A percentile compares a stretch with the other conserved stretches of the same genome.
Conservation (phyloP, 2,113 vertebrate species). For the Megatriorchis doriae region DNA sequence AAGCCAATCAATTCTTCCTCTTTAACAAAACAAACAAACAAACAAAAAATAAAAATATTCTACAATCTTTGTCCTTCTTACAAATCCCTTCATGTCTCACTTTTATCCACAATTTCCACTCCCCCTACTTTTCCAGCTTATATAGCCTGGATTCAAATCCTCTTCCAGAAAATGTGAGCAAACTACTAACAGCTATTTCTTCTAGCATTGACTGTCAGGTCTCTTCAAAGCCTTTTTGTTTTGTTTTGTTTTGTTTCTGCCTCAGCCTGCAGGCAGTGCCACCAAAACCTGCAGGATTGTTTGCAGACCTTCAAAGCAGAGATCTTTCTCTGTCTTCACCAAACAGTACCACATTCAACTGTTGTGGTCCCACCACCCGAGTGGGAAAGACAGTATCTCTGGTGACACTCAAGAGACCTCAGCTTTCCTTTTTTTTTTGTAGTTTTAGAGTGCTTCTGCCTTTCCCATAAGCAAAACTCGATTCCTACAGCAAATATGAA, state of each 20-base stretch:
- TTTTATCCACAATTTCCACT: neutral
- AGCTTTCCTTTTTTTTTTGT: neutral
- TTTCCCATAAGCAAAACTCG: neutral
- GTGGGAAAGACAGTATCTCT: neutral
- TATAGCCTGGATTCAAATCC: neutral
- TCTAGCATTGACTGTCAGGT: rapidly evolving
- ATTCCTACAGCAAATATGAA: neutral
- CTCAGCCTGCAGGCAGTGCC: neutral
- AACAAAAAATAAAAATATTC: neutral
- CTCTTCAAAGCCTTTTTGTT: neutral
- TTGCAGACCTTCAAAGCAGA: neutral
- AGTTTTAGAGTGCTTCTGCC: neutral
- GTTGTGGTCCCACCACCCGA: too few relatives aligned
- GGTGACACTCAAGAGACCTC: neutral
- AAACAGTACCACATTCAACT: neutral
- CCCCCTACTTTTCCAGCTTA: neutral
- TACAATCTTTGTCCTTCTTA: neutral
- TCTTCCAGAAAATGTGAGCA: neutral
- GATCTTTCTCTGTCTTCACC: neutral
- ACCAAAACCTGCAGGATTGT: neutral
- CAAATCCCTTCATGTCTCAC: neutral
- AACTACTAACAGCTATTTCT: neutral
- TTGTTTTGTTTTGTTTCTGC: neutral
- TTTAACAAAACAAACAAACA: neutral
- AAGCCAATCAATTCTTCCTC: neutral